These are phyloP conservation scores for Xenus cinereus DNA, from an alignment of 2,113 vertebrate species.

Conservation along the genomic window DNA sequence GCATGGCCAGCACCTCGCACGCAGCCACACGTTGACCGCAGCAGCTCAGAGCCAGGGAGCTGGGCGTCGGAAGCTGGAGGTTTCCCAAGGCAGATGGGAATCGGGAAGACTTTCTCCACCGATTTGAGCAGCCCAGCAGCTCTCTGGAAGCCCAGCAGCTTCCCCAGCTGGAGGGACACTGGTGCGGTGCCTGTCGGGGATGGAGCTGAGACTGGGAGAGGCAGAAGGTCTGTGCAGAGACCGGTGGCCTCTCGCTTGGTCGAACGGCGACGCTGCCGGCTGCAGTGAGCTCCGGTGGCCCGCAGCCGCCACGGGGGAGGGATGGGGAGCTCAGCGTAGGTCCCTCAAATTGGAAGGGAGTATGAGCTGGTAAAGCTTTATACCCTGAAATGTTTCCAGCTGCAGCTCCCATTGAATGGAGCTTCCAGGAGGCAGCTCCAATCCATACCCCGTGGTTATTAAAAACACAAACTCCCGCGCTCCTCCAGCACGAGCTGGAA, in stretches of 20 bases:
- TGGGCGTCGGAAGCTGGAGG: neutral
- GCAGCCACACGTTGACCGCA: accelerated
- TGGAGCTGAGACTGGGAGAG: neutral
- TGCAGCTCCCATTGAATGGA: slow-evolving; percentile 44
- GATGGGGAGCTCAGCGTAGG: neutral
- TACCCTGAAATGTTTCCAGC: slow-evolving; percentile 49
- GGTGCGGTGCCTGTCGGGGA: neutral
- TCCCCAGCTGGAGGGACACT: neutral
- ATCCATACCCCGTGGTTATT: neutral
- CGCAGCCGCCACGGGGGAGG: neutral
- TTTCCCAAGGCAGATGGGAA: neutral
- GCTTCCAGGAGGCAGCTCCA: slow-evolving; percentile 52
- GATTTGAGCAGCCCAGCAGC: neutral
- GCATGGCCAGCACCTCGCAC: accelerated
- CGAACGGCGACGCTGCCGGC: neutral
- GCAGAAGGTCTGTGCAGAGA: accelerated
- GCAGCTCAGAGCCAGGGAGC: neutral
- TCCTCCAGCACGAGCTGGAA: neutral
- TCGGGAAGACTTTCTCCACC: neutral
- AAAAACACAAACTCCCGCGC: neutral
- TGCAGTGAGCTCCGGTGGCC: neutral
- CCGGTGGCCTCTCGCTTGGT: neutral
- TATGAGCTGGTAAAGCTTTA: slow-evolving; percentile 3
- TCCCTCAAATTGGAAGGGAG: neutral
- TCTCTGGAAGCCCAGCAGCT: neutral